Evolutionary conservation across 2,113 vertebrate species (phyloP).

Genomic region (Lichenostomus cassidix): DNA sequence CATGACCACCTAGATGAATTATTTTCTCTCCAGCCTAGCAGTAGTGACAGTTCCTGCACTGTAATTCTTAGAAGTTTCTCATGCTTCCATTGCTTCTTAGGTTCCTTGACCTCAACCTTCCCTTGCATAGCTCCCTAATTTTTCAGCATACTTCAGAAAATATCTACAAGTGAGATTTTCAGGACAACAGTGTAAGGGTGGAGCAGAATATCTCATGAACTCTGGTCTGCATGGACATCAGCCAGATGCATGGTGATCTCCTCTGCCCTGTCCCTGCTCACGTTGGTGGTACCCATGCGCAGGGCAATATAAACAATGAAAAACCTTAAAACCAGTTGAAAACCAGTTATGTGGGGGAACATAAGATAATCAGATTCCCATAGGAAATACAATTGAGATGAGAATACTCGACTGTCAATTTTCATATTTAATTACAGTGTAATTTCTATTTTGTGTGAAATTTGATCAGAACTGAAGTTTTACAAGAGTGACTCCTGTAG

Average conservation of each 20-base stretch:
- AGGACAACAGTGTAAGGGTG: neutral
- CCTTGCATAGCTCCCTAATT: neutral
- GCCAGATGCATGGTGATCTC: neutral
- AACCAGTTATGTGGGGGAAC: rapidly evolving
- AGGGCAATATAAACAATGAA: neutral
- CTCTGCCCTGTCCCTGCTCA: neutral
- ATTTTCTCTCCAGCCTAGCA: neutral
- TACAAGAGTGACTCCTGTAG: neutral
- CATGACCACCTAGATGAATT: neutral
- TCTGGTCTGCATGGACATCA: neutral
- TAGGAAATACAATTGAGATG: neutral
- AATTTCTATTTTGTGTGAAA: neutral
- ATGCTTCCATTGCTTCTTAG: neutral
- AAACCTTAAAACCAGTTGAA: neutral
- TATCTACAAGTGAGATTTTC: neutral
- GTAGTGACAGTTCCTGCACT: neutral
- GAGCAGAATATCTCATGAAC: rapidly evolving
- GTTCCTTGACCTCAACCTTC: neutral
- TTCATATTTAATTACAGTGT: neutral
- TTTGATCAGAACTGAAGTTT: neutral
- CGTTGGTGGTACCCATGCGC: neutral
- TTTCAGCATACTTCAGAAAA: neutral
- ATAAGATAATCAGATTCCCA: neutral
- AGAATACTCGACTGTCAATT: neutral
- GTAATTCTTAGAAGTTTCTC: neutral